phyloP scores from a whole-genome alignment of 2,888 invertebrate genomes.

The Cerceris rybyensis region DNA sequence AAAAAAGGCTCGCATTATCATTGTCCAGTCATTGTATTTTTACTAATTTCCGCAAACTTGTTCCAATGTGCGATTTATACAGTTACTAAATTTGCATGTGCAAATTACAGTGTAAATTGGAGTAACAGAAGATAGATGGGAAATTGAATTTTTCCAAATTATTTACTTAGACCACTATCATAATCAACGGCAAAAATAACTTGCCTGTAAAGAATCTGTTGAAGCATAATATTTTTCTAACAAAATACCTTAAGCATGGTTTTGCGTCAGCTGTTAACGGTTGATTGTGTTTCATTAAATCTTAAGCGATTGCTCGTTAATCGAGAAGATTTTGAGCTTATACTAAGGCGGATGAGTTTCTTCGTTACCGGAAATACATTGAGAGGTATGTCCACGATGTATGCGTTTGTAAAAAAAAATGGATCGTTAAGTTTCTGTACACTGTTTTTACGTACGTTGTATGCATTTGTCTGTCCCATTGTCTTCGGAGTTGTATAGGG shows the following conservation, averaged over 20 bases:
- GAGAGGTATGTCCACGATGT: background rate
- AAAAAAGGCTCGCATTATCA: too few species aligned
- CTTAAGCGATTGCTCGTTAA: background rate
- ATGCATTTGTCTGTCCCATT: too few species aligned
- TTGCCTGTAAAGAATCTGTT: background rate
- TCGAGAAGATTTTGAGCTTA: background rate
- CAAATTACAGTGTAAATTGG: too few species aligned
- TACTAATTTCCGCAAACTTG: too few species aligned
- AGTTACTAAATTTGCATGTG: too few species aligned
- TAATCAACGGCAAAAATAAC: background rate
- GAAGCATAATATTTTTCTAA: constrained; percentile 36
- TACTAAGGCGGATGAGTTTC: background rate
- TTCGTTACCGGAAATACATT: background rate
- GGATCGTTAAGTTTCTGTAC: background rate
- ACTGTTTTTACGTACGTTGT: background rate
- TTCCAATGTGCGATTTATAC: too few species aligned
- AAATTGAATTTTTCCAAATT: too few species aligned
- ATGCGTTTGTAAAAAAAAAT: background rate
- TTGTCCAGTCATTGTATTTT: too few species aligned
- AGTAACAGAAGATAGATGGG: too few species aligned
- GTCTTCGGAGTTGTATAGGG: too few species aligned
- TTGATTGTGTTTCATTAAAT: background rate
- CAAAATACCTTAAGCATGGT: constrained; percentile 3
- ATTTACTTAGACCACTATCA: too few species aligned
- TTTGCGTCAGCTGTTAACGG: constrained; percentile 8